Conservation (phyloP, 2,888 invertebrate genomes). For the Eupeodes luniger region DNA sequence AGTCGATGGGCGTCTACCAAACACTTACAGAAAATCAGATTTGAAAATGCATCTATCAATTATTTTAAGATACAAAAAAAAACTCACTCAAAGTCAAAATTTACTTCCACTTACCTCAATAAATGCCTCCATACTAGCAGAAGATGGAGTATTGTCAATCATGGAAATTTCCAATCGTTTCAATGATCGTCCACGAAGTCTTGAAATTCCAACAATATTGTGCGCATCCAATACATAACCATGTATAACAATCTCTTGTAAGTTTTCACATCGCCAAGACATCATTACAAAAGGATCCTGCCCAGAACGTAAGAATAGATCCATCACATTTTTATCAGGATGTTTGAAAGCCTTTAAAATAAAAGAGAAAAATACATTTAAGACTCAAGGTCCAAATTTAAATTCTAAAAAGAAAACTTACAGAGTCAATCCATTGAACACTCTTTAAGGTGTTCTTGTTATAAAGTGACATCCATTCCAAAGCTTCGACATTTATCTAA, state of each 20-base stretch:
- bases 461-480: constrained; percentile 82
- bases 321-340: constrained; percentile 81
- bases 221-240: constrained; percentile 84
- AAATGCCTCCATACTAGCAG: constrained; percentile 80
- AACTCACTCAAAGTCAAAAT: not conserved
- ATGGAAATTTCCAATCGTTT: constrained; percentile 83
- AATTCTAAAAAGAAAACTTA: constrained; percentile 59
- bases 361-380: not conserved
- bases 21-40: no score
- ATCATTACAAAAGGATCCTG: constrained; percentile 87
- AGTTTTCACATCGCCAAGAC: constrained; percentile 86
- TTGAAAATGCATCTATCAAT: no score
- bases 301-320: constrained; percentile 79
- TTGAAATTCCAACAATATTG: constrained; percentile 83
- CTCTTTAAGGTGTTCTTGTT: constrained; percentile 82
- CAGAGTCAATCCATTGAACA: constrained; percentile 83
- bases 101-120: constrained; percentile 79
- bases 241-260: constrained; percentile 85
- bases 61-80: not conserved
- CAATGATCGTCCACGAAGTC: constrained; percentile 81
- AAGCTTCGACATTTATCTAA: constrained; percentile 83
- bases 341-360: constrained; percentile 80
- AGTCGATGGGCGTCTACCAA: no score
- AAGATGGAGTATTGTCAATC: constrained; percentile 80
- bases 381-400: not conserved